These are phyloP conservation scores for Drosophila sechellia DNA, from an alignment of 1,140 invertebrate genomes.

Conservation along the genomic window DNA sequence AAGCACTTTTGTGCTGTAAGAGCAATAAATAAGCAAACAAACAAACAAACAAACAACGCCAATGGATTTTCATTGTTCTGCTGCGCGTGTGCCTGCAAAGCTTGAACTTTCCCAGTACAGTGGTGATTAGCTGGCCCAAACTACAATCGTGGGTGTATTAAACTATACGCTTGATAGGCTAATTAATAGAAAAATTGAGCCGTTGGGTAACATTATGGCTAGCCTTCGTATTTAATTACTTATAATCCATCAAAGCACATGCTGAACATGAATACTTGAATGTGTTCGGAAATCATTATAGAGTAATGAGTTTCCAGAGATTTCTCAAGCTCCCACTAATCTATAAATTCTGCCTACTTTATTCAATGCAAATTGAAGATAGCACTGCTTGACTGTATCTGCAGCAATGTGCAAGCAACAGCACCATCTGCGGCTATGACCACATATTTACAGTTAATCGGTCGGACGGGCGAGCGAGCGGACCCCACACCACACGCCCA, in stretches of 20 bases:
- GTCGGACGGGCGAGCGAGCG: slow-evolving; percentile 18
- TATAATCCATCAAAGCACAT: too few species aligned
- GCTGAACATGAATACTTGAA: too few species aligned
- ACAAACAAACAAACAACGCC: slow-evolving; percentile 52
- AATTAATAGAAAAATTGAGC: background rate
- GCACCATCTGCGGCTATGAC: slow-evolving; percentile 29
- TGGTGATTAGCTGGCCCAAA: background rate
- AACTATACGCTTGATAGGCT: background rate
- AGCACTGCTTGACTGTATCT: background rate
- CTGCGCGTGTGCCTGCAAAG: slow-evolving; percentile 27
- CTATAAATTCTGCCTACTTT: background rate
- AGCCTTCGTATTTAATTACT: too few species aligned
- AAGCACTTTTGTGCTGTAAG: slow-evolving; percentile 17
- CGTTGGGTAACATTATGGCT: too few species aligned
- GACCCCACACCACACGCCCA: slow-evolving; percentile 34
- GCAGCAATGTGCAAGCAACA: slow-evolving; percentile 28
- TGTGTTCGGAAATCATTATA: too few species aligned
- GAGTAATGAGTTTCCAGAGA: too few species aligned
- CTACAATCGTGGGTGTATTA: background rate
- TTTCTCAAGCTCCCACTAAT: background rate
- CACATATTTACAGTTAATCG: slow-evolving; percentile 55
- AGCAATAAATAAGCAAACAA: slow-evolving; percentile 22
- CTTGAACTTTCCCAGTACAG: slow-evolving; percentile 43
- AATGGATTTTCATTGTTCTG: slow-evolving; percentile 43
- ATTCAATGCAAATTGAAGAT: background rate